Evolutionary conservation across 2,888 invertebrate genomes (phyloP).

Genomic region (Drosophila bunnanda): DNA sequence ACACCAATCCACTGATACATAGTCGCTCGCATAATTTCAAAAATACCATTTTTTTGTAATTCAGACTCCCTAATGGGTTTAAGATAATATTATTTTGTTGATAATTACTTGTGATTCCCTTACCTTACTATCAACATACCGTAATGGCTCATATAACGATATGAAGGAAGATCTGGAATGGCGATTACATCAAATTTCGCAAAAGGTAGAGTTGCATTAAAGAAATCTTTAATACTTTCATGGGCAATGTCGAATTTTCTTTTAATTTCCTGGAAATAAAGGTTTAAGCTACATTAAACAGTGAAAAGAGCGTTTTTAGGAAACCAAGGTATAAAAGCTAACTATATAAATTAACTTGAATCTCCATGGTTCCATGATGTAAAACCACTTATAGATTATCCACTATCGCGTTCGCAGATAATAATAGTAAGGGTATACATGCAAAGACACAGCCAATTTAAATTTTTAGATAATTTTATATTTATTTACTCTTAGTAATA

Average conservation of each 20-base stretch:
- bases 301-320: too few relatives aligned
- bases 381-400: too few relatives aligned
- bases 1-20: slow-evolving; percentile 93
- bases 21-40: slow-evolving; percentile 89
- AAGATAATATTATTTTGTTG: background rate
- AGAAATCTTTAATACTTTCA: slow-evolving; percentile 86
- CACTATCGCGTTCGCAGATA: too few relatives aligned
- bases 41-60: slow-evolving; percentile 7
- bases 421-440: too few relatives aligned
- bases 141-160: slow-evolving; percentile 92
- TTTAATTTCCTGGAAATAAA: slow-evolving; percentile 8
- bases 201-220: slow-evolving; percentile 88
- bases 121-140: slow-evolving; percentile 92
- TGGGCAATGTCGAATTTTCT: background rate
- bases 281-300: background rate
- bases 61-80: slow-evolving; percentile 18
- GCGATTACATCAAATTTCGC: slow-evolving; percentile 90
- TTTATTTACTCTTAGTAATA: too few relatives aligned
- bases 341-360: too few relatives aligned
- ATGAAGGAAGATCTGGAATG: slow-evolving; percentile 89
- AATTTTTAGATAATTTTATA: too few relatives aligned
- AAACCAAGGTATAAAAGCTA: too few relatives aligned
- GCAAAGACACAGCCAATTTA: too few relatives aligned
- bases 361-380: too few relatives aligned
- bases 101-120: slow-evolving; percentile 62